phyloP scores from a whole-genome alignment of 2,797 vertebrate genomes.

The Urocyon cinereoargenteus region DNA sequence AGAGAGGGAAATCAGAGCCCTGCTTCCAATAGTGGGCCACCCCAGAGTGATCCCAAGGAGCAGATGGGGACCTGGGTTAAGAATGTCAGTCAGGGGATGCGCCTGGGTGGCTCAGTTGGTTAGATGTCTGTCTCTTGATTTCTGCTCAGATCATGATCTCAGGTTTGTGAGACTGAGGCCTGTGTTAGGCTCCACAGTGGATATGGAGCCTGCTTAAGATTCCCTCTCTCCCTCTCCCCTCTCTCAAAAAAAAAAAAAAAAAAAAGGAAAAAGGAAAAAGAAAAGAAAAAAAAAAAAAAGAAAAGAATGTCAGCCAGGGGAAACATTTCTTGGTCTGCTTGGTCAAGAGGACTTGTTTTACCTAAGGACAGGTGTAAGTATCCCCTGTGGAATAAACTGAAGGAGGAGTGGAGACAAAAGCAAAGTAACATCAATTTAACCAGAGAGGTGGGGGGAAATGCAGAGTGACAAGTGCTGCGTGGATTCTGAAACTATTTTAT shows the following conservation, averaged over 20 bases:
- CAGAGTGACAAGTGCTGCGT: background rate
- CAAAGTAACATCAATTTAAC: background rate
- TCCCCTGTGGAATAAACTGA: background rate
- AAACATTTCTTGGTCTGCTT: background rate
- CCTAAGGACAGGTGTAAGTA: background rate
- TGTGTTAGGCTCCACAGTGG: background rate
- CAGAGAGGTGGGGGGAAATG: background rate
- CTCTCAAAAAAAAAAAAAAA: too few relatives aligned
- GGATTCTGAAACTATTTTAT: background rate
- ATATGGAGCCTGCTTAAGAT: background rate
- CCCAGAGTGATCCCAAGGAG: too few relatives aligned
- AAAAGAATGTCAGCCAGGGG: background rate
- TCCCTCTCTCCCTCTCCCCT: background rate
- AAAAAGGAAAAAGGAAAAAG: background rate
- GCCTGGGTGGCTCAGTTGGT: background rate
- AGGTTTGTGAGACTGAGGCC: background rate
- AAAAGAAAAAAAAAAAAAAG: background rate
- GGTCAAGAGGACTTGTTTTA: background rate
- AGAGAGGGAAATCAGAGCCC: background rate
- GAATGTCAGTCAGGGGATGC: background rate
- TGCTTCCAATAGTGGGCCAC: rapidly evolving
- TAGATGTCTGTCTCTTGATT: background rate
- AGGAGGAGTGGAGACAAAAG: background rate
- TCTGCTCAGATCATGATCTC: background rate
- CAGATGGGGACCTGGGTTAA: background rate